Evolutionary conservation across 2,113 vertebrate species (phyloP).

Genomic region (Arizona elegans): DNA sequence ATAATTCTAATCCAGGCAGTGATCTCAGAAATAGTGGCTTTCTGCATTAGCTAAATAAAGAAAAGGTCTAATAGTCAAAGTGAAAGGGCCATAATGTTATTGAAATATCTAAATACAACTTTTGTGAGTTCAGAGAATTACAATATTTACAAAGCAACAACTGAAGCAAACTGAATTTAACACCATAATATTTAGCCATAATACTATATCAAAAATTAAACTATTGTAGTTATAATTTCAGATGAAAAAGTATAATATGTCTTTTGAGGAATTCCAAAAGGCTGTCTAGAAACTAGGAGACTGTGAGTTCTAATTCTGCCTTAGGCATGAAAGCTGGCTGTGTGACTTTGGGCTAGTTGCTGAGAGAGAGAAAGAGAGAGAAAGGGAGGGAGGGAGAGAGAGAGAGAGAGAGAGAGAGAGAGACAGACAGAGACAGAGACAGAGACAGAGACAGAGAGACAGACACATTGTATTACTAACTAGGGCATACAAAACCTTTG

Average conservation of each 20-base stretch:
- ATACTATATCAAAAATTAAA: background rate
- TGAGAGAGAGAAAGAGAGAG: no score
- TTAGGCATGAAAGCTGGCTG: no score
- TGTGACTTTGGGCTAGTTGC: no score
- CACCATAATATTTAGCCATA: background rate
- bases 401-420: no score
- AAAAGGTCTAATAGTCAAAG: background rate
- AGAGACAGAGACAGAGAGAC: no score
- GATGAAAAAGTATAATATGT: background rate
- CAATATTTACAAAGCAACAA: background rate
- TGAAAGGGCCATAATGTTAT: background rate
- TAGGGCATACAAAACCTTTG: no score
- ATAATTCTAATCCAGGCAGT: background rate
- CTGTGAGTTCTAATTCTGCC: no score
- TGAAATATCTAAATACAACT: background rate
- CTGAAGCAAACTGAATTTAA: background rate
- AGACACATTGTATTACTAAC: no score
- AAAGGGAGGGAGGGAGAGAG: no score
- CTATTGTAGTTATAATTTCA: background rate
- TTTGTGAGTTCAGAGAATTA: background rate
- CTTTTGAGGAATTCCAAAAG: background rate
- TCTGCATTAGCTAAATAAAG: background rate
- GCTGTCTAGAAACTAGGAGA: background rate
- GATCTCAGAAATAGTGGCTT: background rate
- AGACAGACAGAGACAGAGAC: no score